These are phyloP conservation scores for Magallana nippona DNA, from an alignment of 2,888 invertebrate species.

Conservation along the genomic window DNA sequence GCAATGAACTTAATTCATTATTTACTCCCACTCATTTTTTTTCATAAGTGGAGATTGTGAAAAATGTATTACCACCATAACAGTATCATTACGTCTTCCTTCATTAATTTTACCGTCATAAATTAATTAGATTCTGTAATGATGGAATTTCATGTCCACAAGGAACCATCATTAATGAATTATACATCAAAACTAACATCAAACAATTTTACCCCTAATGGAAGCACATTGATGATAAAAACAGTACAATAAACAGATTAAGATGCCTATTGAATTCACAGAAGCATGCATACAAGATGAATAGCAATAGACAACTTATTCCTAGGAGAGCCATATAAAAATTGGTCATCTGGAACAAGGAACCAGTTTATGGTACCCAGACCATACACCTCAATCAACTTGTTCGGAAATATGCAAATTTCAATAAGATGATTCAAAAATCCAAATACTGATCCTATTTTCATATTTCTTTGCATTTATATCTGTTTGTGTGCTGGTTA, in stretches of 20 bases:
- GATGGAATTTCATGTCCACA: slow-evolving; percentile 1
- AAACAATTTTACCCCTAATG: slow-evolving; percentile 19
- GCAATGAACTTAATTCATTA: too few relatives aligned
- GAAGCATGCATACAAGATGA: background rate
- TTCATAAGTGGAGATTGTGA: too few relatives aligned
- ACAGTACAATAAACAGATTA: background rate
- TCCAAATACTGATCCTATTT: too few relatives aligned
- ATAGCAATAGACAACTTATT: background rate
- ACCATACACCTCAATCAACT: background rate
- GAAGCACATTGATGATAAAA: background rate
- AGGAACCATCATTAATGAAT: background rate
- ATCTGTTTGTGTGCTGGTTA: too few relatives aligned
- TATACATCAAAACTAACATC: slow-evolving; percentile 19
- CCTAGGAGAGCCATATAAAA: background rate
- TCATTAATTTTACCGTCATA: background rate
- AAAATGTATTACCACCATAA: background rate
- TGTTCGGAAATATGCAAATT: too few relatives aligned
- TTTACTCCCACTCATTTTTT: too few relatives aligned
- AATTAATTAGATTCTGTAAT: slow-evolving; percentile 1
- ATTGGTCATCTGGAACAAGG: background rate
- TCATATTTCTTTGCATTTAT: too few relatives aligned
- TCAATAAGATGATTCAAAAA: too few relatives aligned
- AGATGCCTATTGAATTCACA: background rate
- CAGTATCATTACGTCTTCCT: background rate
- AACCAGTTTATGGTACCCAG: slow-evolving; percentile 3